Base-by-base conservation (phyloP, 2,888 invertebrate species). In the Aleiodes testaceus region DNA sequence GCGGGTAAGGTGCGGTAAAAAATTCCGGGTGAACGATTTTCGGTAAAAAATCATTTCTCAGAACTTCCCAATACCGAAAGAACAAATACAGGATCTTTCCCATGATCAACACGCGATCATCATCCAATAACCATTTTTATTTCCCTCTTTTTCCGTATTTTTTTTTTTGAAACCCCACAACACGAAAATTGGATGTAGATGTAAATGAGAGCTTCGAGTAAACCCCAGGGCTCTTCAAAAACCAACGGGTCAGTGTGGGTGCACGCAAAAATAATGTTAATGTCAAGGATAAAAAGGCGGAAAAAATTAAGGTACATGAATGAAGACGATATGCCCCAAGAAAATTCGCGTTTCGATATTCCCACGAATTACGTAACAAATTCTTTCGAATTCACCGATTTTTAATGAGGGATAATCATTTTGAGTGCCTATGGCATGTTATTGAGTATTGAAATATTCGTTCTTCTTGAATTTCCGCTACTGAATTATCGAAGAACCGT, bases 321-420 rank as follows among this genome's bases (percentile, higher is more conserved):
- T 50, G 52, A 63, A 67, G 50, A 67, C 69, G 65, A 49, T 44
- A 45, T 67, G 30, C 47, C 68, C 66, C 55, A 66, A 72, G 72
- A 61, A 69, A 71, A 72, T 69, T 75, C 72, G 63, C 73, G 74
- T 69, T 78, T 74, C 78, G 73, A 74, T 74, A 80, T 81, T 85
- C 86, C 83, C 86, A 85, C 85, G 82, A 36, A 84, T 83, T 85
- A 85, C 82, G 79, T 77, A 82, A 66, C 67, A 72, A 65, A 66
- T 50, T 77, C 72, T 75, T 74, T 79, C 79, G 80, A 80, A 82
- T 80, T 82, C 81, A 79, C 5, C 1, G 36, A 36, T 80, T 81
- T 82, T 84, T 82, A 84, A 84, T 83, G 81, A 80, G 79, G 80
- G 81, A 83, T 85, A 83, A 86, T 85, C 81, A 82, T 80, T 63